Conservation (phyloP, 1,140 invertebrate species). For the Leptinotarsa texana region DNA sequence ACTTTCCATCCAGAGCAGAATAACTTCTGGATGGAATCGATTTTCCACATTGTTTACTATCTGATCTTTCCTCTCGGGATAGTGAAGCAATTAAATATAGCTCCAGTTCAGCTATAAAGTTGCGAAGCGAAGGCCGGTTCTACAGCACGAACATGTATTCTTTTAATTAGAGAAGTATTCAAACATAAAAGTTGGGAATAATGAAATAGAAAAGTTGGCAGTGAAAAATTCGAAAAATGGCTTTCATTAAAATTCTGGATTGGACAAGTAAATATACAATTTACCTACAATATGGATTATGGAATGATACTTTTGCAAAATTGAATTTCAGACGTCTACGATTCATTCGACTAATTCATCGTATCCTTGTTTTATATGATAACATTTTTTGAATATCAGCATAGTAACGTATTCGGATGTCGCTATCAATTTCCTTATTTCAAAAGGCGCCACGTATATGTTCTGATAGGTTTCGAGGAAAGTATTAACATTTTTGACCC, state of each 20-base stretch:
- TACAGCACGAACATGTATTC: neutral
- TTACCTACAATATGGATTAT: too few species aligned
- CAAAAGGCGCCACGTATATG: too few species aligned
- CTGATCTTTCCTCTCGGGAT: slow-evolving; percentile 24
- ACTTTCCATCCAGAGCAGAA: neutral
- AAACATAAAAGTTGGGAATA: neutral
- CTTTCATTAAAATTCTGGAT: neutral
- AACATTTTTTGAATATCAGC: too few species aligned
- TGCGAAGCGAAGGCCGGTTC: neutral
- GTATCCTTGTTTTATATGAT: too few species aligned
- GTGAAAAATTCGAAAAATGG: neutral
- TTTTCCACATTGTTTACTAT: slow-evolving; percentile 22
- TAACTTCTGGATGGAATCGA: slow-evolving; percentile 20
- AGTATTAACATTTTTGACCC: too few species aligned
- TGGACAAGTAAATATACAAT: too few species aligned
- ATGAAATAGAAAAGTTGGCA: neutral
- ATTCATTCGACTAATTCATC: too few species aligned
- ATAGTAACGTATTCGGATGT: too few species aligned
- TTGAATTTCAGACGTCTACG: too few species aligned
- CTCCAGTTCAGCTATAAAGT: slow-evolving; percentile 8
- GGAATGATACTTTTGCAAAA: too few species aligned
- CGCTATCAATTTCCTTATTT: too few species aligned
- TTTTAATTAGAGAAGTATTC: slow-evolving; percentile 7
- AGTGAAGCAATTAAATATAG: slow-evolving; percentile 21
- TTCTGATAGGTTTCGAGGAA: too few species aligned